These are phyloP conservation scores for Mamestra configurata DNA, from an alignment of 1,140 invertebrate species.

Conservation along the genomic window DNA sequence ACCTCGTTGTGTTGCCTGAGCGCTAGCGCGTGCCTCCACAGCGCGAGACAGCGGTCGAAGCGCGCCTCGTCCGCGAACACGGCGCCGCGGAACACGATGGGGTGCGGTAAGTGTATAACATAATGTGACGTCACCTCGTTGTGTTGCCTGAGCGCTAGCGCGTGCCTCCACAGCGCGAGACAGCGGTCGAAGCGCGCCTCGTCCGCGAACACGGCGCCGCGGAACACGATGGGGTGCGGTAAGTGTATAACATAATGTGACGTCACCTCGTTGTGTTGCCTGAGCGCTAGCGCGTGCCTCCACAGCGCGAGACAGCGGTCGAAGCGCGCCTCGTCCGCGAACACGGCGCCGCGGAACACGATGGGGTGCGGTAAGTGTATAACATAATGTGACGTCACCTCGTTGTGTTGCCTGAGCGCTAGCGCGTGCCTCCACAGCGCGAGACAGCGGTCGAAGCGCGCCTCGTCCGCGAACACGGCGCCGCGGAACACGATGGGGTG, in stretches of 20 bases:
- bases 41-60: conserved; percentile 96
- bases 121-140: conserved; percentile 90
- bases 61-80: conserved; percentile 95
- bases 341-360: conserved; percentile 94
- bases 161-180: conserved; percentile 96
- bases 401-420: conserved; percentile 92
- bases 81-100: conserved; percentile 97
- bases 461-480: conserved; percentile 97
- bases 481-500: conserved; percentile 97
- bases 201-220: conserved; percentile 98
- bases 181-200: conserved; percentile 95
- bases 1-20: conserved; percentile 93
- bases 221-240: conserved; percentile 96
- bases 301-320: conserved; percentile 96
- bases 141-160: conserved; percentile 93
- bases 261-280: too few relatives aligned
- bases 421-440: conserved; percentile 97
- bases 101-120: conserved; percentile 91
- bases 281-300: conserved; percentile 90
- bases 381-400: conserved; percentile 83
- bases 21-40: conserved; percentile 95
- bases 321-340: conserved; percentile 96
- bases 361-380: background rate
- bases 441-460: conserved; percentile 95
- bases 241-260: conserved; percentile 70